Percentiles rank a stretch among this genome's conserved stretches.
Evolutionary conservation across 2,797 vertebrate species (phyloP).

Genomic region (Sebastes glaucus): DNA sequence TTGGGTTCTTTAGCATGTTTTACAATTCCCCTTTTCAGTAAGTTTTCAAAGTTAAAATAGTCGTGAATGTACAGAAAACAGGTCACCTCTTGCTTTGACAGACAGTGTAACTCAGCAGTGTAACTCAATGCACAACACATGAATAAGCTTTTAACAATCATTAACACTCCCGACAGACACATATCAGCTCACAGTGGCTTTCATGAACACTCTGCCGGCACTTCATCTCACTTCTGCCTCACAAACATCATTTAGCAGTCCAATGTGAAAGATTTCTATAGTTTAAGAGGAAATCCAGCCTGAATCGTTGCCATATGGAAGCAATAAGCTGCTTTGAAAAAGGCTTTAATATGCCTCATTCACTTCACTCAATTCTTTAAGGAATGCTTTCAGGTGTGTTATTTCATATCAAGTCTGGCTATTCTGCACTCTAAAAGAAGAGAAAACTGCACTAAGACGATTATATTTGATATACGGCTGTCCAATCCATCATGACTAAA

Average conservation of each 20-base stretch:
- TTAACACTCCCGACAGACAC: neutral
- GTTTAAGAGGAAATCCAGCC: constrained; percentile 28
- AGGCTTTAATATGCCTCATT: constrained; percentile 22
- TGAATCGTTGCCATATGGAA: constrained; percentile 16
- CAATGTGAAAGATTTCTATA: neutral
- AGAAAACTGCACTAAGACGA: constrained; percentile 28
- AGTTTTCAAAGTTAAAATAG: neutral
- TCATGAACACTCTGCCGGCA: neutral
- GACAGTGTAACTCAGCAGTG: neutral
- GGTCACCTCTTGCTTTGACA: neutral
- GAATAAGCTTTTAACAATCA: constrained; percentile 10
- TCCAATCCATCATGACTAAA: constrained; percentile 39
- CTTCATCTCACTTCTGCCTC: neutral
- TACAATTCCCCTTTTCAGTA: too few relatives aligned
- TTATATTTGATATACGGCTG: constrained; percentile 33
- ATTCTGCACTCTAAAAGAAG: neutral
- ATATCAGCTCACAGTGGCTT: neutral
- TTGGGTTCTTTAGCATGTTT: neutral
- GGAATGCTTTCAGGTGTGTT: constrained; percentile 24
- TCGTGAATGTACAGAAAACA: neutral
- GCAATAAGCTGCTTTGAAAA: constrained; percentile 35
- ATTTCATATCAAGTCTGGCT: constrained; percentile 9
- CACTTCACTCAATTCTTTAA: constrained; percentile 10
- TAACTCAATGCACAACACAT: neutral
- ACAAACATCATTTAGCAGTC: constrained; percentile 11